A percentile compares a stretch with the other conserved stretches of the same genome.
phyloP scores from a whole-genome alignment of 1,140 invertebrate genomes.

The Leptinotarsa undecemlineata region DNA sequence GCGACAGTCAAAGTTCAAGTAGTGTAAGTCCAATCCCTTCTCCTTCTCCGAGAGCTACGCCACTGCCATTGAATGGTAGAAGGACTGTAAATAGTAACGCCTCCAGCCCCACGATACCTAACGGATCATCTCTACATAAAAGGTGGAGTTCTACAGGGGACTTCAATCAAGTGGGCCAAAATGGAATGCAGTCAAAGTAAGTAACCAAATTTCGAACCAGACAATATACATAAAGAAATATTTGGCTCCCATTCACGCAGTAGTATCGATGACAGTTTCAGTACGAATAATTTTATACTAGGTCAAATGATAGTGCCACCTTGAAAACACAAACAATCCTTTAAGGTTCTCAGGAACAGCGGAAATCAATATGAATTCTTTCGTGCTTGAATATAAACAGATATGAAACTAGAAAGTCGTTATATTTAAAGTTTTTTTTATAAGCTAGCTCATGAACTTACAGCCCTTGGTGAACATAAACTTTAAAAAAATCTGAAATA shows the following conservation, averaged over 20 bases:
- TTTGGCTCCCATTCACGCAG: too few species aligned
- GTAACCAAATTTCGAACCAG: neutral
- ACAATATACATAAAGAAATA: too few species aligned
- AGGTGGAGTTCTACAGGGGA: constrained; percentile 84
- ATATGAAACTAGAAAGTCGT: neutral
- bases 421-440: too few species aligned
- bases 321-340: too few species aligned
- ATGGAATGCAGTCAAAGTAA: constrained; percentile 51
- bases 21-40: constrained; percentile 81
- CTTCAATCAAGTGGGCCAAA: constrained; percentile 59
- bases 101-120: constrained; percentile 45
- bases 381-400: neutral
- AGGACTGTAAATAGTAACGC: constrained; percentile 34
- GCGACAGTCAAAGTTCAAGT: constrained; percentile 81
- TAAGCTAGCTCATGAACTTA: too few species aligned
- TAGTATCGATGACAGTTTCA: too few species aligned
- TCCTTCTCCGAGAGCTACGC: constrained; percentile 76
- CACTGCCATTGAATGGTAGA: constrained; percentile 59
- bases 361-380: too few species aligned
- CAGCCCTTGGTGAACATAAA: too few species aligned
- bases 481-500: too few species aligned
- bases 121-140: constrained; percentile 63
- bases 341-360: too few species aligned
- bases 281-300: too few species aligned
- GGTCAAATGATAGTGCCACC: too few species aligned